Conservation (phyloP, 2,113 vertebrate species). For the Craseonycteris thonglongyai region DNA sequence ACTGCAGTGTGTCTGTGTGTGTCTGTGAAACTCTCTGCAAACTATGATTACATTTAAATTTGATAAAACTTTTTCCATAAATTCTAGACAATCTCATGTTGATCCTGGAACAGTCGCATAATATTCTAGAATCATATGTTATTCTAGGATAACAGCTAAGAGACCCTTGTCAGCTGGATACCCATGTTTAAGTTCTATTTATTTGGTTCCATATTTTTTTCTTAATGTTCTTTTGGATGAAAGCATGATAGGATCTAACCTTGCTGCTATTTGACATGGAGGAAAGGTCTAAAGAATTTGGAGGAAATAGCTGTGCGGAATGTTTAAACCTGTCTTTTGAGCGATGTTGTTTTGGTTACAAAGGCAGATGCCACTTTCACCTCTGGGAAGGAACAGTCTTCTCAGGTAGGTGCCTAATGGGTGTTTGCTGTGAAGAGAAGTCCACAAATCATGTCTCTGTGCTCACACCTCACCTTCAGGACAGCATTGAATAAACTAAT, state of each 20-base stretch:
- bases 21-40: not conserved
- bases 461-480: accelerated
- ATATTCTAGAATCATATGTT: too few relatives aligned
- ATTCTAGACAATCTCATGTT: not conserved
- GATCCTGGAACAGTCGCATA: not conserved
- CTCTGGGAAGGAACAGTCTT: not conserved
- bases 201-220: not conserved
- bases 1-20: not conserved
- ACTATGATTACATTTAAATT: not conserved
- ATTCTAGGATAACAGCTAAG: not conserved
- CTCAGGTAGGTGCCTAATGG: not conserved
- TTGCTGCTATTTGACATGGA: not conserved
- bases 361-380: not conserved
- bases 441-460: not conserved
- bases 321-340: not conserved
- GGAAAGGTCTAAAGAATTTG: not conserved
- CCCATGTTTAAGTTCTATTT: not conserved
- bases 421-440: not conserved
- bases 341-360: not conserved
- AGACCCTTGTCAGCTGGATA: not conserved
- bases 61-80: not conserved
- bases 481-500: not conserved
- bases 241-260: not conserved
- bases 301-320: not conserved
- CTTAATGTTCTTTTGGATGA: not conserved